Conservation (phyloP, 2,113 vertebrate species). For the Centropus bengalensis region DNA sequence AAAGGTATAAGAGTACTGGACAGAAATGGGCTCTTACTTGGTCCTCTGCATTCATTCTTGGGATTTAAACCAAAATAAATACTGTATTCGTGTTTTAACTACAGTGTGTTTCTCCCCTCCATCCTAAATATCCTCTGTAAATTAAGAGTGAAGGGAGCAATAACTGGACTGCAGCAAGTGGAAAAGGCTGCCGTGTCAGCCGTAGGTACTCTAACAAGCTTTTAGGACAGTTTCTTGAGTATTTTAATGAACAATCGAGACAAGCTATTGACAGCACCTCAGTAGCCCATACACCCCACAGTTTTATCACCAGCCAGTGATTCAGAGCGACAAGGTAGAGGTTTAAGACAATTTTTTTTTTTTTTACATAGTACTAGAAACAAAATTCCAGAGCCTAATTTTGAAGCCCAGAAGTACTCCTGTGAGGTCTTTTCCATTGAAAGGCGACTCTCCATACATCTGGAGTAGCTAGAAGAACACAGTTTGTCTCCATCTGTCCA, state of each 20-base stretch:
- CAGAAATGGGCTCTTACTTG: neutral
- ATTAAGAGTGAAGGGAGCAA: neutral
- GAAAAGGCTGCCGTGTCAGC: neutral
- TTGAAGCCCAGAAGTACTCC: neutral
- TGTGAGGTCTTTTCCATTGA: too few species aligned
- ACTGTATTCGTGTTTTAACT: neutral
- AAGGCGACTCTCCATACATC: neutral
- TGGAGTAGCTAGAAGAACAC: neutral
- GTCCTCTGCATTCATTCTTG: neutral
- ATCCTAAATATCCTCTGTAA: neutral
- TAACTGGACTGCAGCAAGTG: neutral
- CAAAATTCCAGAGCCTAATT: neutral
- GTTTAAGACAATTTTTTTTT: neutral
- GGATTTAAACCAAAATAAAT: neutral
- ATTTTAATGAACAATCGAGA: neutral
- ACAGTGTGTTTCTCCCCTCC: fast-evolving
- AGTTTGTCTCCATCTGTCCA: neutral
- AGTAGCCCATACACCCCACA: neutral
- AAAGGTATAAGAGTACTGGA: neutral
- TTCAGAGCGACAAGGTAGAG: neutral
- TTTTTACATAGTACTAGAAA: neutral
- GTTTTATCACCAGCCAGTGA: neutral
- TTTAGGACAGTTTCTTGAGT: neutral
- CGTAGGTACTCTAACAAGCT: neutral
- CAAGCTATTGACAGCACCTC: neutral